These are phyloP conservation scores for Harpalus rubripes DNA, from an alignment of 2,888 invertebrate genomes.

Conservation along the genomic window DNA sequence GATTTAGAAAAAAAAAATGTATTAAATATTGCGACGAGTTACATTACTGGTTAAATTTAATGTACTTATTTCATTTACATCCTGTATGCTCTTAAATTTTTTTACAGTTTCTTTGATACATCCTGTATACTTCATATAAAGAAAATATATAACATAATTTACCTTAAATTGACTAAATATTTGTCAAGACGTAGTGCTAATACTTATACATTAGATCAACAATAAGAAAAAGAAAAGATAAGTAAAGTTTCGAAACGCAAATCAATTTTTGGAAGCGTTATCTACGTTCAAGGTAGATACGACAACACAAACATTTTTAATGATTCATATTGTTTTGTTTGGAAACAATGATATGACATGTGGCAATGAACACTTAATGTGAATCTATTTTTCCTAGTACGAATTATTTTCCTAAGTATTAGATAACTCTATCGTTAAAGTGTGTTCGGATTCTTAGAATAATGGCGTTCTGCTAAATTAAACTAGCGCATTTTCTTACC, in stretches of 20 bases:
- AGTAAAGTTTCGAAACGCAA: background rate
- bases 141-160: too few species aligned
- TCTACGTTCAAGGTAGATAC: slow-evolving; percentile 3
- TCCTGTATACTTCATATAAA: too few species aligned
- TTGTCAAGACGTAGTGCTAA: too few species aligned
- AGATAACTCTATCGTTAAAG: slow-evolving; percentile 50
- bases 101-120: too few species aligned
- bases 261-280: background rate
- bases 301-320: slow-evolving; percentile 16
- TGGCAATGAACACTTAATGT: slow-evolving; percentile 29
- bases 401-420: slow-evolving; percentile 38
- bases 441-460: slow-evolving; percentile 37
- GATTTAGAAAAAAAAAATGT: too few species aligned
- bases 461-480: slow-evolving; percentile 34
- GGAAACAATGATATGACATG: slow-evolving; percentile 4
- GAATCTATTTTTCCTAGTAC: background rate
- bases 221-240: background rate
- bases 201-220: background rate
- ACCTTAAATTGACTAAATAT: too few species aligned
- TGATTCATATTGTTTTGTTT: slow-evolving; percentile 32
- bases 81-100: too few species aligned
- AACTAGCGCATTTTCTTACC: slow-evolving; percentile 20
- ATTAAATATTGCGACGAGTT: too few species aligned
- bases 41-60: too few species aligned
- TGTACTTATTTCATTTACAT: too few species aligned